Conservation (phyloP, 2,888 invertebrate species). For the Meghimatium bilineatum region DNA sequence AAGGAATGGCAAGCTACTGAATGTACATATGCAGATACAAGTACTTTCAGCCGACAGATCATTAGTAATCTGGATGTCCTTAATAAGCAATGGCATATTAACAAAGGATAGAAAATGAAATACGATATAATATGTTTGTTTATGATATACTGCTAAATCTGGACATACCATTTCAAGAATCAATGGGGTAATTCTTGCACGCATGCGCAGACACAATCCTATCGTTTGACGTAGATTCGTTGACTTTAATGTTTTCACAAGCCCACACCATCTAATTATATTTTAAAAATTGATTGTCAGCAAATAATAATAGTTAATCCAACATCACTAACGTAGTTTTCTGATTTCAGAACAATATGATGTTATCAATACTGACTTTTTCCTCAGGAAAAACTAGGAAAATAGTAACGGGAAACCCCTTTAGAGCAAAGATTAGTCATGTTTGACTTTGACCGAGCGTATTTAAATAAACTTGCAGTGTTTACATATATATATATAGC, state of each 20-base stretch:
- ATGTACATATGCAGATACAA: too few relatives aligned
- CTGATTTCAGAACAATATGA: neutral
- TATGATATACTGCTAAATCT: slow-evolving; percentile 6
- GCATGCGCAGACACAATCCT: slow-evolving; percentile 29
- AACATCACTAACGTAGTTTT: neutral
- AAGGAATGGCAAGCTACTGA: too few relatives aligned
- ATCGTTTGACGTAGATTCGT: neutral
- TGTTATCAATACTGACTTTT: neutral
- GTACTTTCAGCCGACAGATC: too few relatives aligned
- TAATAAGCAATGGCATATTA: too few relatives aligned
- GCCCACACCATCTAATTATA: neutral
- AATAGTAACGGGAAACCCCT: neutral
- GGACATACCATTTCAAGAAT: neutral
- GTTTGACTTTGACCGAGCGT: too few relatives aligned
- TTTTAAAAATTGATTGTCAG: neutral
- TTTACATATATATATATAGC: too few relatives aligned
- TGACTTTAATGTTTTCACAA: neutral
- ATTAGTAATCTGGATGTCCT: too few relatives aligned
- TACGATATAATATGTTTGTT: too few relatives aligned
- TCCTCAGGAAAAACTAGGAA: neutral
- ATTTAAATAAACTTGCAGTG: too few relatives aligned
- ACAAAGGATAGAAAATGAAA: too few relatives aligned
- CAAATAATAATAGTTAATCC: neutral
- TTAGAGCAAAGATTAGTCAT: neutral
- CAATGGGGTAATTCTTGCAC: slow-evolving; percentile 34